These are phyloP conservation scores for Anguilla anguilla DNA, from an alignment of 2,797 vertebrate genomes.

Conservation along the genomic window DNA sequence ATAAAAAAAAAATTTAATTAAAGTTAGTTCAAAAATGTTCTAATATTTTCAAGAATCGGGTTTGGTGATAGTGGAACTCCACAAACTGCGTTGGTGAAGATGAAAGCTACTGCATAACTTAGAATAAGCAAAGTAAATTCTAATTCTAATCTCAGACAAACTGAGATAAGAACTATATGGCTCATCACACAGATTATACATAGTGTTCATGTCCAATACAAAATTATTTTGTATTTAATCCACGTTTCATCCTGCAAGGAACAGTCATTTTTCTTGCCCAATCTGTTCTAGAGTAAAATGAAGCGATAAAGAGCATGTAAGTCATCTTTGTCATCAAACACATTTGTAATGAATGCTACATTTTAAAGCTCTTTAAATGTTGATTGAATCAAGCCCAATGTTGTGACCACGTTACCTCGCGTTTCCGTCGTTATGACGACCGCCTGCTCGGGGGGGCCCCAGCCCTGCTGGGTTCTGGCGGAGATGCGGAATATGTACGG, in stretches of 20 bases:
- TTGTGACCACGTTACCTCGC: conserved; percentile 65
- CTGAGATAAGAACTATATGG: no score
- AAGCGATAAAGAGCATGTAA: background rate
- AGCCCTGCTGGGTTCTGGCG: conserved; percentile 77
- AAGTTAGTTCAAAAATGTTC: no score
- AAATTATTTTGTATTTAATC: no score
- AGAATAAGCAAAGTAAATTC: background rate
- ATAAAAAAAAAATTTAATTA: no score
- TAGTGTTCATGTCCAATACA: no score
- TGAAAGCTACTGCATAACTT: background rate
- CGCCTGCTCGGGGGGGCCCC: conserved; percentile 76
- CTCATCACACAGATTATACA: no score
- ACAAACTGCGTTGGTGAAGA: background rate
- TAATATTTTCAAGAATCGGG: no score
- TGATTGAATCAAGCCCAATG: background rate
- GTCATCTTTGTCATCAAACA: background rate
- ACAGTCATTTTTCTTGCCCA: no score
- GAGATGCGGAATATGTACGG: conserved; percentile 73
- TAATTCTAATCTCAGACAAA: background rate
- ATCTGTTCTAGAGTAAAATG: no score
- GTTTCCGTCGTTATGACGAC: conserved; percentile 77
- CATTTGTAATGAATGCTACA: background rate
- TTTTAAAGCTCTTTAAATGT: background rate
- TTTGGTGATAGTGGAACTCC: background rate
- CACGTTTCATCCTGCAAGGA: no score